Percentiles rank a stretch among this genome's conserved stretches.
Conservation (phyloP, 2,797 vertebrate species). For the Chaetophractus vellerosus region DNA sequence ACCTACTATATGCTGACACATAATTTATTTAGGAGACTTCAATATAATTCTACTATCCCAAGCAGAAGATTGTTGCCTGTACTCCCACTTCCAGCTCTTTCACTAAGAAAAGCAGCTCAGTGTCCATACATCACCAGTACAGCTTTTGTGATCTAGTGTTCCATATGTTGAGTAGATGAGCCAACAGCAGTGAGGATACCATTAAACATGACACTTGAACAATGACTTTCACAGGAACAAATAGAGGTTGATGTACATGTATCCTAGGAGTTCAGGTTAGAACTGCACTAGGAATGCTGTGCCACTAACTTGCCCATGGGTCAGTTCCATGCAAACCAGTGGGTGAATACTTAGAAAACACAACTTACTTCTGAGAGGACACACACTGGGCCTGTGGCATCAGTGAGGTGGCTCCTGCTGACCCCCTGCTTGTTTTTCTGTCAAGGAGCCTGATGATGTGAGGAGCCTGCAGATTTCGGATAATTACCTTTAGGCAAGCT, state of each 20-base stretch:
- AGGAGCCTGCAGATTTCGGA: accelerated
- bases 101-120: no score
- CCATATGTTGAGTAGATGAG: not conserved
- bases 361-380: slow-evolving; percentile 48
- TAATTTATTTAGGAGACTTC: slow-evolving; percentile 35
- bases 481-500: not conserved
- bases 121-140: not conserved
- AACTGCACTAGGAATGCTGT: slow-evolving; percentile 37
- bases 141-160: not conserved
- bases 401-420: accelerated
- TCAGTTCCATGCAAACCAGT: not conserved
- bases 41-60: not conserved
- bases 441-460: not conserved
- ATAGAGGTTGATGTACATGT: not conserved
- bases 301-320: not conserved
- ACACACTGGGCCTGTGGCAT: not conserved
- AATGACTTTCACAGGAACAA: slow-evolving; percentile 50
- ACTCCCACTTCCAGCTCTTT: not conserved
- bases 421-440: accelerated
- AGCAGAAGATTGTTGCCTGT: slow-evolving; percentile 7
- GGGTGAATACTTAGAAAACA: slow-evolving; percentile 7
- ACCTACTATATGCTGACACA: slow-evolving; percentile 10
- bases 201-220: not conserved
- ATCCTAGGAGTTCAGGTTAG: not conserved
- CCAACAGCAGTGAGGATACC: not conserved